Evolutionary conservation across 2,797 vertebrate species (phyloP).

Genomic region (Phoebastria nigripes): DNA sequence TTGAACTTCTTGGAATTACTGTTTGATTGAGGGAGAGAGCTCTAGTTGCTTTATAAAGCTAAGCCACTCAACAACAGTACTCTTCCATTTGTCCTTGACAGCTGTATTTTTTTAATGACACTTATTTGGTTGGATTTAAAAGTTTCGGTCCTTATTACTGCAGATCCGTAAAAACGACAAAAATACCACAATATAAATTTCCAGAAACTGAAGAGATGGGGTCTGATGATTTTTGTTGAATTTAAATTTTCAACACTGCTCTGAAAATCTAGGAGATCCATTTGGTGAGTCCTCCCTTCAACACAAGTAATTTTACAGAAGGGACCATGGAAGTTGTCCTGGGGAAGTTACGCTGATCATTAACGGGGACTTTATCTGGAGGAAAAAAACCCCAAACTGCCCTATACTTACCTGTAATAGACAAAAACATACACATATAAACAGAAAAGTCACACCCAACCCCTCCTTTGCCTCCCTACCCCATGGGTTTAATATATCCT

Average conservation of each 20-base stretch:
- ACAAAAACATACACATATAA: not conserved
- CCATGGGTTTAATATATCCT: accelerated
- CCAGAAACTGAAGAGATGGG: not conserved
- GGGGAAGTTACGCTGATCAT: not conserved
- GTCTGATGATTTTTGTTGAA: not conserved
- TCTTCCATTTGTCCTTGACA: not conserved
- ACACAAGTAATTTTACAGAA: not conserved
- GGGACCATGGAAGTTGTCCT: not conserved
- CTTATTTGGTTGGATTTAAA: not conserved
- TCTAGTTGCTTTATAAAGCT: not conserved
- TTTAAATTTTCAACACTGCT: not conserved
- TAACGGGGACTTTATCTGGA: not conserved
- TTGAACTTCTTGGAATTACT: not conserved
- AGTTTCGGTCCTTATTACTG: not conserved
- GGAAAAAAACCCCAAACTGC: not conserved
- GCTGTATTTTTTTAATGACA: not conserved
- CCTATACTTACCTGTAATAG: not conserved
- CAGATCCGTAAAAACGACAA: not conserved
- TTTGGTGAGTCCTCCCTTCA: not conserved
- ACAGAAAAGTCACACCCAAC: not conserved
- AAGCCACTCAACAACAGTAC: not conserved
- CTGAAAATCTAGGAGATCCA: not conserved
- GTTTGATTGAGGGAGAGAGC: not conserved
- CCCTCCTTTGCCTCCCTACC: not conserved
- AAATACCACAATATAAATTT: not conserved